Percentiles rank a stretch among this genome's conserved stretches.
phyloP scores from a whole-genome alignment of 2,888 invertebrate genomes.

The Morinoia aosen region DNA sequence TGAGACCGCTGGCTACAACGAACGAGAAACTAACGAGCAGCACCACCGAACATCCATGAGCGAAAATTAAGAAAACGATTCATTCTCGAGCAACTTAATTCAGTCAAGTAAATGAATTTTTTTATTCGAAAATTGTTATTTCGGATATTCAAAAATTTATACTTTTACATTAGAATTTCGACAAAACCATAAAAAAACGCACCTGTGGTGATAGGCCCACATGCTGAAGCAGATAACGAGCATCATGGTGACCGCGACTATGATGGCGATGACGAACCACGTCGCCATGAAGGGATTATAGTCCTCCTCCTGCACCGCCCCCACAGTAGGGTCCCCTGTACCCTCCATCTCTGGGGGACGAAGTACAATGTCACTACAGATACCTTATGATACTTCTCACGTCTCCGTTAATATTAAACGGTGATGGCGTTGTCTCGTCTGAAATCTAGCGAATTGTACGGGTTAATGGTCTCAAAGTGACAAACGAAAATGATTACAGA shows the following conservation, averaged over 20 bases:
- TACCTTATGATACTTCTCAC: background rate
- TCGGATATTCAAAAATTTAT: no score
- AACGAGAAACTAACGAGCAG: background rate
- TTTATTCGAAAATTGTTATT: no score
- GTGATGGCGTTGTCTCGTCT: background rate
- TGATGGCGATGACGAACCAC: constrained; percentile 67
- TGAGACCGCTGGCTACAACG: background rate
- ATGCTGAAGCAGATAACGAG: constrained; percentile 65
- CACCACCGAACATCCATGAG: background rate
- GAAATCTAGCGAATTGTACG: background rate
- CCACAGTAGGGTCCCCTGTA: constrained; percentile 60
- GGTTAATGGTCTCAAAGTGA: background rate
- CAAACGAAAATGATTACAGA: background rate
- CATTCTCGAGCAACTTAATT: no score
- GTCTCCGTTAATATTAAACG: background rate
- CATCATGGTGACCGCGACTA: constrained; percentile 67
- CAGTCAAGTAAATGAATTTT: no score
- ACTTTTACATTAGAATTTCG: no score
- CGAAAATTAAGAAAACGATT: no score
- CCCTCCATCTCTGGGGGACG: constrained; percentile 5
- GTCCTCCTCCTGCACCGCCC: constrained; percentile 59
- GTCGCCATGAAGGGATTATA: constrained; percentile 61
- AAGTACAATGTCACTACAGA: background rate
- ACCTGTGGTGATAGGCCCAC: constrained; percentile 67
- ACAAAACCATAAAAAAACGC: background rate